Evolutionary conservation across 2,888 invertebrate genomes (phyloP), one percentile per base, ranked within the genome.

Genomic region (Acleris sparsana): DNA sequence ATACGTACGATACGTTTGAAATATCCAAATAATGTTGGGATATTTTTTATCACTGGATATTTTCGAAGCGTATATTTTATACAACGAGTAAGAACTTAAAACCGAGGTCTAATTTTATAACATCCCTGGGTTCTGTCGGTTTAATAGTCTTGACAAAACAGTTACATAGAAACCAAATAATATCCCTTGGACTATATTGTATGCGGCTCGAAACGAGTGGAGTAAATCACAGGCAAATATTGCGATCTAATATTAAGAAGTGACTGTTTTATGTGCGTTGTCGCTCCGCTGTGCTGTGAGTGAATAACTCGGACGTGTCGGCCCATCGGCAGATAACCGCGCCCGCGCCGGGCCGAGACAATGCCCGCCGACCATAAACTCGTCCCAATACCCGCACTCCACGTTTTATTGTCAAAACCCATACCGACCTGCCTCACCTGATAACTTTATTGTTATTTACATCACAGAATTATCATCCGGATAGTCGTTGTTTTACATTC

Each of bases 401-500:
- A 82, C 81, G 83, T 90, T 91, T 92, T 90, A 91, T 89, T 90
- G 90, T 89, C 88, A 89, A 89, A 91, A 89, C 88, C 88, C 88
- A 91, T 89, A 89, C 82, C 73, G 79, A 77, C 80, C 82, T 84
- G 83, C 83, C 82, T 85, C 82, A 77, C 78, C 86, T 82, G 92
- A 92, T 92, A 91, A 91, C 86, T 87, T 90, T 91, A 91, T 92
- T 90, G 91, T 92, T 92, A 92, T 92, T 92, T 91, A 91, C 91
- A 88, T 88, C 88, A 83, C 83, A 79, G 86, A 86, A 88, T 89
- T 89, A 89, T 89, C 89, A 88, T 84, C 81, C 78, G 84, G 89
- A 91, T 90, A 88, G 85, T 83, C 80, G 83, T 89, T 92, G 92
- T 91, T 88, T 91, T 91, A 92, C 90, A 90, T 89, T 85, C 82